Evolutionary conservation across 2,113 vertebrate species (phyloP), one percentile per base, ranked within the genome.

Genomic region (Heterotis niloticus): DNA sequence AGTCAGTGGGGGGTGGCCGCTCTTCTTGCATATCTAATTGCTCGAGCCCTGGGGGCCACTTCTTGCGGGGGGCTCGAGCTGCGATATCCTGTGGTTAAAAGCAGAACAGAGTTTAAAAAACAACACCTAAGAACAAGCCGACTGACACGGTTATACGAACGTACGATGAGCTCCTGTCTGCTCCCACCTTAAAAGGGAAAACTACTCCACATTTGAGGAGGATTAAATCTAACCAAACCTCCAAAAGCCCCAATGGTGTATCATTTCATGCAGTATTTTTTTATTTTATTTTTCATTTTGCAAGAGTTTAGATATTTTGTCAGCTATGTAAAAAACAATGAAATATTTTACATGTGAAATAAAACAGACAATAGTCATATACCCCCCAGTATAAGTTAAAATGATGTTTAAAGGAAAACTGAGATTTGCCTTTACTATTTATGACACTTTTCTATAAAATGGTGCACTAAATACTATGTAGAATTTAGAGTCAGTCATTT

Each of bases 21-120:
- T 26, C 62, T 23, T 9, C 34, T 51, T 26, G 59, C 51, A 67
- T 44, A 71, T 80, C 79, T 80, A 56, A 75, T 75, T 80, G 64
- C 51, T 65, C 66, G 59, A 79, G 60, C 79, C 79, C 51, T 67
- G 72, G 79, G 78, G 79, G 71, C 24, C 72, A 79, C 14, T 75
- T 79, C 72, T 64, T 52, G 34, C 68, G 34, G 34, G 60, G 52
- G 68, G 26, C 26, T 60, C 24, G 28, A 14, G 75, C 78, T 54
- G 75, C 75, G 71, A 80, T 44, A 68, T 73, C 78, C 70, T 74
- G 20, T 54, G 54, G 24, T 64, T n/a, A 74, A 29, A 65, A 52
- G 52, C 52, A 75, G 67, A 60, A 64, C 62, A n/a, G 34, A 54
- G 9, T 13, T 0, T 60, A 75, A 56, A 5, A 34, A 78, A 78